Evolutionary conservation across 2,797 vertebrate genomes (phyloP), one percentile per base, ranked within the genome.

Genomic region (Coregonus ussuriensis): DNA sequence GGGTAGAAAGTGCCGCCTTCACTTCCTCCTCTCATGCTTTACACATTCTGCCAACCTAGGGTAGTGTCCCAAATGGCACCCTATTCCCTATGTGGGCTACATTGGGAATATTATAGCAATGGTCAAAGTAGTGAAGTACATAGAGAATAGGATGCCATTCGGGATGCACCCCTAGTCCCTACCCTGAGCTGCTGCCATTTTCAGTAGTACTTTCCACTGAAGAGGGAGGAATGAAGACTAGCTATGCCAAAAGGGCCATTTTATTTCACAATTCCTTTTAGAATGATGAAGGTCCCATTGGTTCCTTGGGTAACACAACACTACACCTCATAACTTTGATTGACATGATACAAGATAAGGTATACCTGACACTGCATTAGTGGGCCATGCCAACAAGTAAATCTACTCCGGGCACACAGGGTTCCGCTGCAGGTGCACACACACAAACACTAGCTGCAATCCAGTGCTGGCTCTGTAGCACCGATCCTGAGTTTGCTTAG

Each of bases 401-500:
- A 2, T 63, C 73, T 33, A 21, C 14, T 66, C 75, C 25, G 37
- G 33, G 11, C 15, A 72, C 0, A 62, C 47, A 68, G 41, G 21
- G 18, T 6, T 25, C 56, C 54, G n/a, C 13, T 72, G 14, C 69
- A 52, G 70, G 3, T 37, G 70, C 16, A 25, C 74, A 16, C 63
- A 52, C 25, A 35, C 53, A 33, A 47, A 68, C 29, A 37, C 67
- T n/a, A 6, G 56, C 56, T 59, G 16, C 18, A 31, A 29, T 21
- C 51, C 33, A 54, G 79, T 82, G 78, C 77, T 63, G 71, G 53
- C 77, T 69, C 78, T 85, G 71, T 77, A 76, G 29, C 68, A 77
- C 59, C 59, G 74, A 74, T 35, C 72, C 78, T 56, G 81, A 74
- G 88, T 92, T 90, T 88, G 89, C 87, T 91, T 88, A 90, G 90